These are phyloP conservation scores for Drosophila ficusphila DNA, from an alignment of 1,140 invertebrate species.

Conservation along the genomic window DNA sequence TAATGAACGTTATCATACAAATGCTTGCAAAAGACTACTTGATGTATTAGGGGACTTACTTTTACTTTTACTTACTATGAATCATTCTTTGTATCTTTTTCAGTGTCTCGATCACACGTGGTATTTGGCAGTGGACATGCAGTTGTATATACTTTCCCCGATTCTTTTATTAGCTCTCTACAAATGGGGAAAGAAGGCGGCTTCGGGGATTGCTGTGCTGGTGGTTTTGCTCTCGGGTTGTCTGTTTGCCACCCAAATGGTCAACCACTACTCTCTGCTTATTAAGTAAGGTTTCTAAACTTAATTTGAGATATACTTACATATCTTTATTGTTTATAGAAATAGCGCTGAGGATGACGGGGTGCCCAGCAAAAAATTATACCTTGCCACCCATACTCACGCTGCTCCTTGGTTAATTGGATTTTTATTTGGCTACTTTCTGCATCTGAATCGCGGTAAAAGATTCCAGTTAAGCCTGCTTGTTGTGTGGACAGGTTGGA, in stretches of 20 bases:
- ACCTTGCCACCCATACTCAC: slow-evolving; percentile 59
- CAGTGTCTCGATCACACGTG: slow-evolving; percentile 95
- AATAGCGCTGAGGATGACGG: background rate
- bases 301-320: too few species aligned
- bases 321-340: background rate
- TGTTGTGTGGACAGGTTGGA: slow-evolving; percentile 45
- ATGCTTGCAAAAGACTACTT: background rate
- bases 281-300: slow-evolving; percentile 19
- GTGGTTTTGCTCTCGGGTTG: slow-evolving; percentile 47
- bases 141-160: slow-evolving; percentile 91
- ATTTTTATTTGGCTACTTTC: slow-evolving; percentile 60
- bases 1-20: background rate
- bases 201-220: slow-evolving; percentile 32
- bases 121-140: slow-evolving; percentile 94
- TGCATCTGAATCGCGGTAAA: slow-evolving; percentile 43
- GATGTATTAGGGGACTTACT: too few species aligned
- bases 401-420: slow-evolving; percentile 69
- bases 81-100: too few species aligned
- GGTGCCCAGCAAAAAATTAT: slow-evolving; percentile 30
- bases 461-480: slow-evolving; percentile 16
- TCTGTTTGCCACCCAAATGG: slow-evolving; percentile 52
- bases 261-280: slow-evolving; percentile 41
- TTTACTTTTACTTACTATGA: too few species aligned
- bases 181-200: slow-evolving; percentile 85
- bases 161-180: slow-evolving; percentile 89